phyloP scores from a whole-genome alignment of 2,797 vertebrate genomes.

The Echeneis naucrates region DNA sequence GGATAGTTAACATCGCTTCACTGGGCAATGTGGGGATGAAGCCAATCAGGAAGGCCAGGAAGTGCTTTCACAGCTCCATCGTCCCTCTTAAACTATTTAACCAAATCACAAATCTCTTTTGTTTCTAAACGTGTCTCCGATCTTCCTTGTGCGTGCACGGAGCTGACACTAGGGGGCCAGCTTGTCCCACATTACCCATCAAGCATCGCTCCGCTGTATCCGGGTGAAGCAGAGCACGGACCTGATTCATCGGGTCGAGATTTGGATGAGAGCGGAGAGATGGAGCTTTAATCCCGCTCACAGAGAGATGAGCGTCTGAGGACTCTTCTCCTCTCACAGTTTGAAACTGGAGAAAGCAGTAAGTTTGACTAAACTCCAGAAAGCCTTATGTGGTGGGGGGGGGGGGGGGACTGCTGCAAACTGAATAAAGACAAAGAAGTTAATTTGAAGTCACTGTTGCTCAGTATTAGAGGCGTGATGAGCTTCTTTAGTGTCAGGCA shows the following conservation, averaged over 20 bases:
- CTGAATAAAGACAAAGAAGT: conserved; percentile 76
- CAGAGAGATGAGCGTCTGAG: conserved; percentile 55
- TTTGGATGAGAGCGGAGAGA: conserved; percentile 66
- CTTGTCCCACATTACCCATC: conserved; percentile 65
- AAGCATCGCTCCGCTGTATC: conserved; percentile 18
- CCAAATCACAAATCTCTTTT: conserved; percentile 2
- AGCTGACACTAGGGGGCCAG: conserved; percentile 76
- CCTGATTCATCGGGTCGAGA: conserved; percentile 70
- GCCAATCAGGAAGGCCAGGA: background rate
- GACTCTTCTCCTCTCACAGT: conserved; percentile 55
- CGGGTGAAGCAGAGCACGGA: conserved; percentile 35
- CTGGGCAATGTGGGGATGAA: conserved; percentile 14
- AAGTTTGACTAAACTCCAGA: conserved; percentile 71
- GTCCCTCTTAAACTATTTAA: background rate
- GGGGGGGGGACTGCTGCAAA: conserved; percentile 21
- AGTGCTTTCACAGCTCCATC: background rate
- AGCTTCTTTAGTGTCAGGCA: conserved; percentile 41
- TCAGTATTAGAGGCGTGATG: conserved; percentile 57
- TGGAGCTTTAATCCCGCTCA: conserved; percentile 68
- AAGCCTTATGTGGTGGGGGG: conserved; percentile 21
- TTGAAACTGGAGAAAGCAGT: conserved; percentile 64
- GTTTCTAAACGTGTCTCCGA: background rate
- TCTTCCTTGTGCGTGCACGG: conserved; percentile 42
- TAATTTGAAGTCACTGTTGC: conserved; percentile 71
- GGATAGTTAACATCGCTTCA: conserved; percentile 41